Conservation (phyloP, 2,888 invertebrate genomes). For the Chrysolina americana region DNA sequence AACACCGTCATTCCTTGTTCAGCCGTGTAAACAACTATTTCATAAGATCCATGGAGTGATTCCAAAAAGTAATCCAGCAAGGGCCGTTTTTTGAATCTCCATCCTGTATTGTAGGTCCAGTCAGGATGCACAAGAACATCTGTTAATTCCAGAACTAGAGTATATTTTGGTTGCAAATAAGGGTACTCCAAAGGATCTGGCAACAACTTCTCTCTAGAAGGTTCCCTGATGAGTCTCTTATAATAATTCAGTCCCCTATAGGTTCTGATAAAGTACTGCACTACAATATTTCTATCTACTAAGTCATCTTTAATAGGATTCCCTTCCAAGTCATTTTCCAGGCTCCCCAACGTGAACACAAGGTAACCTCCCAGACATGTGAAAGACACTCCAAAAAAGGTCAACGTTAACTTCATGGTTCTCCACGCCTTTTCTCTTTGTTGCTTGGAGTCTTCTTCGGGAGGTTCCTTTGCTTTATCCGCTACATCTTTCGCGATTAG, state of each 20-base stretch:
- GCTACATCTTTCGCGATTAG: conserved; percentile 55
- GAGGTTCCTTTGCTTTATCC: conserved; percentile 49
- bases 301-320: conserved; percentile 83
- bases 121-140: conserved; percentile 97
- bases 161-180: conserved; percentile 97
- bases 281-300: conserved; percentile 75
- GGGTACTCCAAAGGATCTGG: conserved; percentile 94
- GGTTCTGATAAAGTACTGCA: conserved; percentile 82
- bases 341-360: conserved; percentile 81
- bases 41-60: conserved; percentile 77
- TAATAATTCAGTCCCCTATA: conserved; percentile 65
- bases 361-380: conserved; percentile 75
- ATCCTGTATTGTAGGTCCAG: conserved; percentile 98
- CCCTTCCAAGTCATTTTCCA: conserved; percentile 81
- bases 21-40: conserved; percentile 96
- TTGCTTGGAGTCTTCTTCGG: conserved; percentile 59
- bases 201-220: conserved; percentile 92
- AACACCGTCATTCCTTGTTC: conserved; percentile 97
- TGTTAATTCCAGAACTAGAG: conserved; percentile 95
- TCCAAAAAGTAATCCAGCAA: conserved; percentile 95
- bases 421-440: conserved; percentile 63
- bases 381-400: conserved; percentile 75
- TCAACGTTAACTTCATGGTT: conserved; percentile 65
- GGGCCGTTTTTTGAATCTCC: conserved; percentile 98
- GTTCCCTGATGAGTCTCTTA: conserved; percentile 86